phyloP scores from a whole-genome alignment of 2,797 vertebrate genomes.

The Galaxias olidus region DNA sequence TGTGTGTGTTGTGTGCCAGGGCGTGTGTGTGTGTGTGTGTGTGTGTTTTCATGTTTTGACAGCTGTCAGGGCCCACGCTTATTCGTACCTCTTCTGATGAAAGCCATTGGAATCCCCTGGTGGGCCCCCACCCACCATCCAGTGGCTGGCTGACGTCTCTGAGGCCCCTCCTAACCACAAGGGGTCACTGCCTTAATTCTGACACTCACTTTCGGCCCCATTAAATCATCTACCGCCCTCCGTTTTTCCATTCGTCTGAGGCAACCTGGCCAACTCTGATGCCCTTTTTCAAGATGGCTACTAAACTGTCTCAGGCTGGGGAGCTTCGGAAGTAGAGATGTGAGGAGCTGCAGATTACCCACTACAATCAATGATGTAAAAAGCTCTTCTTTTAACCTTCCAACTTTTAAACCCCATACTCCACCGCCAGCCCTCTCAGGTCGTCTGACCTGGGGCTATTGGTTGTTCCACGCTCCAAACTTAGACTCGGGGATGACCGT shows the following conservation, averaged over 20 bases:
- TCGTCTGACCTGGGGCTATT: too few species aligned
- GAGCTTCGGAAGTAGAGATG: conserved; percentile 36
- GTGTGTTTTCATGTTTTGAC: conserved; percentile 48
- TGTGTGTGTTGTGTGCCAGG: neutral
- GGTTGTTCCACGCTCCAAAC: too few species aligned
- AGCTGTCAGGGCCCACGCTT: conserved; percentile 62
- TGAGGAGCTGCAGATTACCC: conserved; percentile 36
- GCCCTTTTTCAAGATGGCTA: conserved; percentile 12
- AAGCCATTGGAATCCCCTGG: conserved; percentile 25
- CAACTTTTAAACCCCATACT: too few species aligned
- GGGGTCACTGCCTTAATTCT: conserved; percentile 61
- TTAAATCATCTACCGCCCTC: conserved; percentile 69
- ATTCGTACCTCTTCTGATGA: conserved; percentile 28
- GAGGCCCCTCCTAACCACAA: conserved; percentile 54
- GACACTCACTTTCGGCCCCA: conserved; percentile 28
- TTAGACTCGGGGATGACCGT: too few species aligned
- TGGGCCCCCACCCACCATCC: neutral
- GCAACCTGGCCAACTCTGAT: conserved; percentile 19
- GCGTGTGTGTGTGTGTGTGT: conserved; percentile 11
- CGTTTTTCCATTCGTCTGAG: conserved; percentile 46
- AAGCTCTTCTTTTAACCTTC: too few species aligned
- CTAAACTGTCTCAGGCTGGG: conserved; percentile 18
- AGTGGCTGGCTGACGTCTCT: conserved; percentile 11
- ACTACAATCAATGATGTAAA: conserved; percentile 13
- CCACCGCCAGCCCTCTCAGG: too few species aligned